Evolutionary conservation across 2,797 vertebrate species (phyloP).

Genomic region (Malacoctenus gilli): DNA sequence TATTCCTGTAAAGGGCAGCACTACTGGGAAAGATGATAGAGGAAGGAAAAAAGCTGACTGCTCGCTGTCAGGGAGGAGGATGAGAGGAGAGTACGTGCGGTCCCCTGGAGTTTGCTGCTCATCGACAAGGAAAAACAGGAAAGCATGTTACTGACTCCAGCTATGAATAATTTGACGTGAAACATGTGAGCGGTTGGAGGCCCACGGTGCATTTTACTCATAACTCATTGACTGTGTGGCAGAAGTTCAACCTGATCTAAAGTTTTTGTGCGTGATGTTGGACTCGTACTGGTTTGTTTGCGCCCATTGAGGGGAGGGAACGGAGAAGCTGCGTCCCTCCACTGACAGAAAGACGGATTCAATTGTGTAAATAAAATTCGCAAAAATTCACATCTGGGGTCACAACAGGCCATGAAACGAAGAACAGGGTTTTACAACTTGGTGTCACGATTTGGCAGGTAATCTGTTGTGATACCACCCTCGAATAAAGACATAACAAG

Average conservation of each 20-base stretch:
- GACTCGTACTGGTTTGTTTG: neutral
- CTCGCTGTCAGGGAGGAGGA: constrained; percentile 53
- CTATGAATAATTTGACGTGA: constrained; percentile 30
- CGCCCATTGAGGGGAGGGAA: neutral
- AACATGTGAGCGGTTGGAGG: constrained; percentile 13
- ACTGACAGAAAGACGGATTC: constrained; percentile 1
- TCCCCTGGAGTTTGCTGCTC: constrained; percentile 37
- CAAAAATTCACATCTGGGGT: neutral
- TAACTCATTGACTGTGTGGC: constrained; percentile 27
- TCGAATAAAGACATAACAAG: constrained; percentile 8
- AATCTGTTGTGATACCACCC: constrained; percentile 20
- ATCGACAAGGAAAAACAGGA: constrained; percentile 38
- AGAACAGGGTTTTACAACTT: constrained; percentile 9
- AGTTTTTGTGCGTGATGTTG: constrained; percentile 16
- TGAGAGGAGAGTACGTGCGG: constrained; percentile 21
- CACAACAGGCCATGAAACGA: too few relatives aligned
- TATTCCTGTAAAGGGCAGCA: constrained; percentile 69
- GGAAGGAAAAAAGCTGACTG: constrained; percentile 52
- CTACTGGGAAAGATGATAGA: constrained; percentile 59
- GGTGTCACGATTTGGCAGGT: constrained; percentile 1
- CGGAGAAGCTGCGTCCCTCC: neutral
- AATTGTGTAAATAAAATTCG: neutral
- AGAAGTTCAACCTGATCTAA: constrained; percentile 15
- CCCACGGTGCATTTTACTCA: constrained; percentile 25
- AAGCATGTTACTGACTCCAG: constrained; percentile 26